These are phyloP conservation scores for Gymnorhina tibicen DNA, from an alignment of 2,113 vertebrate genomes.

Conservation along the genomic window DNA sequence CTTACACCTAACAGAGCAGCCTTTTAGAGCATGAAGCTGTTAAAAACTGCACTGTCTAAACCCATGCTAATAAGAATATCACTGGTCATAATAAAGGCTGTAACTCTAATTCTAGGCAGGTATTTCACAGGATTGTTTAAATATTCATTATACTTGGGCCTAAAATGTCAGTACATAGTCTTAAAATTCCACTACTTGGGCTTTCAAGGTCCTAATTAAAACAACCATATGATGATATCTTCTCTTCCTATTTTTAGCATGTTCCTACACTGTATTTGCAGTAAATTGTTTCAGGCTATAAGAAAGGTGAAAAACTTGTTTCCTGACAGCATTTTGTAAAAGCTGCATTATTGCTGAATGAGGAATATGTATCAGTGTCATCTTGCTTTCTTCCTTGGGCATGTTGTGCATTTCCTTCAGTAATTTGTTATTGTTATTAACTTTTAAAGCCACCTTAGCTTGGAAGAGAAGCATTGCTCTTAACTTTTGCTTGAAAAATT, in stretches of 20 bases:
- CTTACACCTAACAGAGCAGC: not conserved
- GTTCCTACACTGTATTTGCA: not conserved
- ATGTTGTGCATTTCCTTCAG: not conserved
- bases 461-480: not conserved
- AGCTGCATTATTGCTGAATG: not conserved
- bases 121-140: slow-evolving; percentile 21
- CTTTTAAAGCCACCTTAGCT: not conserved
- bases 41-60: not conserved
- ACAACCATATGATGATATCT: not conserved
- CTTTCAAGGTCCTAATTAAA: slow-evolving; percentile 28
- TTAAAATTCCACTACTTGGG: slow-evolving; percentile 7
- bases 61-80: not conserved
- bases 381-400: not conserved
- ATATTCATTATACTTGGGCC: slow-evolving; percentile 21
- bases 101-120: slow-evolving; percentile 17
- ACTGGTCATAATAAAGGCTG: not conserved
- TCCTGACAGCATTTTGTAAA: not conserved
- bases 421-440: not conserved
- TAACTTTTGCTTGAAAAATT: not conserved
- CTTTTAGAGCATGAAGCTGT: not conserved
- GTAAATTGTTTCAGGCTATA: not conserved
- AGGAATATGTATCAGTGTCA: not conserved
- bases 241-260: not conserved
- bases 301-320: not conserved
- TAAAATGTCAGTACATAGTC: slow-evolving; percentile 15